Percentiles rank a stretch among this genome's conserved stretches.
phyloP scores from a whole-genome alignment of 2,888 invertebrate species.

The Thymelicus sylvestris region DNA sequence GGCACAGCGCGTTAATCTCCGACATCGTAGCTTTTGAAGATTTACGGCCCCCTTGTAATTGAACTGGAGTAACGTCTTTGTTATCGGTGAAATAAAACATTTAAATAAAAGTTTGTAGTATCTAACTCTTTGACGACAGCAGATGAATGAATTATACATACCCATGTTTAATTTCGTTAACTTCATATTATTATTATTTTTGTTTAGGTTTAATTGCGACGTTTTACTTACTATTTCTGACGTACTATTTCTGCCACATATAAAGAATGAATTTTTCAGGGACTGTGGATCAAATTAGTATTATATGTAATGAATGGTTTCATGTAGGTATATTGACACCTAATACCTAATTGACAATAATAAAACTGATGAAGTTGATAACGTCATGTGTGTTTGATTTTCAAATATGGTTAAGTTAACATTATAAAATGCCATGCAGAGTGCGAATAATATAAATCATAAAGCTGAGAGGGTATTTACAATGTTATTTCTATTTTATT shows the following conservation, averaged over 20 bases:
- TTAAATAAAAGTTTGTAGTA: conserved; percentile 37
- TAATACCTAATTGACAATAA: background rate
- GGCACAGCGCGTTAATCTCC: conserved; percentile 36
- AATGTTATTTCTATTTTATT: background rate
- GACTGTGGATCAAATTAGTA: no score
- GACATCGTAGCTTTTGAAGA: conserved; percentile 39
- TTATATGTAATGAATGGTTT: no score
- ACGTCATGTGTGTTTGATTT: background rate
- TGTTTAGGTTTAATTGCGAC: background rate
- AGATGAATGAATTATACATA: background rate
- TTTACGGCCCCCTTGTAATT: conserved; percentile 42
- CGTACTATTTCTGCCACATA: no score
- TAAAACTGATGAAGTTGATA: background rate
- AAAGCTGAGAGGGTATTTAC: background rate
- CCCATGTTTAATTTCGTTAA: background rate
- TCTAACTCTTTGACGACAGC: background rate
- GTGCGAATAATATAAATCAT: background rate
- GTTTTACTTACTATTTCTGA: no score
- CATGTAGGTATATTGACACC: no score
- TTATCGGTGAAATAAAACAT: conserved; percentile 39
- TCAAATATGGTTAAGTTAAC: no score
- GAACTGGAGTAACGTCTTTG: conserved; percentile 43
- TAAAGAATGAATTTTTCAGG: no score
- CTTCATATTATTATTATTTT: background rate
- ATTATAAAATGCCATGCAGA: no score